Percentiles rank a stretch among this genome's conserved stretches.
Evolutionary conservation across 2,797 vertebrate species (phyloP).

Genomic region (Spinibarbus caldwelli): DNA sequence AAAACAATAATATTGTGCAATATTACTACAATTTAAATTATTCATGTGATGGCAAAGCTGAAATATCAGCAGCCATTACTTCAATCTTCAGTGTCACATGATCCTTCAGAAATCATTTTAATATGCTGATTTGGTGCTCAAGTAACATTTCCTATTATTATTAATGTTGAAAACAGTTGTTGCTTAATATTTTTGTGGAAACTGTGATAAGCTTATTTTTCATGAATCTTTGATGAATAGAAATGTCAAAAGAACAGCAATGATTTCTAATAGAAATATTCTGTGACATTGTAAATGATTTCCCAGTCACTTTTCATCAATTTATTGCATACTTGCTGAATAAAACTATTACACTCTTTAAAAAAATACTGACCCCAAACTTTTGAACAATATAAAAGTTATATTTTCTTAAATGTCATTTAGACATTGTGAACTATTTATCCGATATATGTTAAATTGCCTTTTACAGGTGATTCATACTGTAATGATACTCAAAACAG

Average conservation of each 20-base stretch:
- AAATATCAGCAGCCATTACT: not conserved
- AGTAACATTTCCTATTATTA: not conserved
- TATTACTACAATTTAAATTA: not conserved
- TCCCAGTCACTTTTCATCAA: not conserved
- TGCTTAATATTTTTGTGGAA: not conserved
- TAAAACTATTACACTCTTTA: not conserved
- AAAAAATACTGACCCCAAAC: not conserved
- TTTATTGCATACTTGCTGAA: not conserved
- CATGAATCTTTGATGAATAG: too few relatives aligned
- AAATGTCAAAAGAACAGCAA: too few relatives aligned
- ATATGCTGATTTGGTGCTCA: not conserved
- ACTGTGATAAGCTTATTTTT: not conserved
- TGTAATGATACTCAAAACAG: not conserved
- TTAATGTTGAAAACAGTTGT: not conserved
- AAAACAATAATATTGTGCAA: not conserved
- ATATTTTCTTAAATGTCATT: not conserved
- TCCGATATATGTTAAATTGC: too few relatives aligned
- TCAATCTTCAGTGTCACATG: not conserved
- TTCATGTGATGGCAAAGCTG: not conserved
- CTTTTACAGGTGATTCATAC: not conserved
- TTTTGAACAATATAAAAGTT: not conserved
- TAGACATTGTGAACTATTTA: too few relatives aligned
- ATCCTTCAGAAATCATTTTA: not conserved
- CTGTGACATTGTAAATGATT: too few relatives aligned
- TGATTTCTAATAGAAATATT: not conserved